phyloP scores from a whole-genome alignment of 2,888 invertebrate genomes.

The Drosophila neonasuta region DNA sequence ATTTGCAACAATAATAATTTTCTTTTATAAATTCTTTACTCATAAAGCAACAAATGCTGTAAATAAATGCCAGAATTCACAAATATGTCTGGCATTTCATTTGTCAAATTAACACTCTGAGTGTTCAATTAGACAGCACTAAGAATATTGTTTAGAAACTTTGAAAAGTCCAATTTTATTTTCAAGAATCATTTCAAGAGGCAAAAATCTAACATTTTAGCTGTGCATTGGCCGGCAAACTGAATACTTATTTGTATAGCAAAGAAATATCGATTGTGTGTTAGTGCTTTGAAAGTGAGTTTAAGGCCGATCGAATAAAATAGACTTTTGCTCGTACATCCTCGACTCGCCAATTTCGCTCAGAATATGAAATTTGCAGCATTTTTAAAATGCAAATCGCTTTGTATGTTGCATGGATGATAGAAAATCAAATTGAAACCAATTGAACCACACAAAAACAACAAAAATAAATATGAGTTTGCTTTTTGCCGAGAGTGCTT shows the following conservation, averaged over 20 bases:
- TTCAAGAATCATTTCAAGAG: not conserved
- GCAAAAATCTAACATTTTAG: not conserved
- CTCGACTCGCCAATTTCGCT: not conserved
- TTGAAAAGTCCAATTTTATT: too few species aligned
- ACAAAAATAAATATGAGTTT: not conserved
- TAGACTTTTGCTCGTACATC: not conserved
- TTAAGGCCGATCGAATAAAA: not conserved
- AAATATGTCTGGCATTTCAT: too few species aligned
- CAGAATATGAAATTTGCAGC: constrained; percentile 2
- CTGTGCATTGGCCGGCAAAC: not conserved
- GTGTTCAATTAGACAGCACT: too few species aligned
- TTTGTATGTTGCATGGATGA: constrained; percentile 2
- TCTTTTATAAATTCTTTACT: too few species aligned
- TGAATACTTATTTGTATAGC: not conserved
- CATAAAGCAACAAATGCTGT: too few species aligned
- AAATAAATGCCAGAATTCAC: too few species aligned
- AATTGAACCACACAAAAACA: not conserved
- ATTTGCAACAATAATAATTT: too few species aligned
- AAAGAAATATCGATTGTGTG: not conserved
- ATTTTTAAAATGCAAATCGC: constrained; percentile 2
- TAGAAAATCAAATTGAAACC: constrained; percentile 2
- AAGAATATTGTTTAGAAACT: too few species aligned
- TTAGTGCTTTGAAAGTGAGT: not conserved
- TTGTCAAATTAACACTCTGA: too few species aligned
- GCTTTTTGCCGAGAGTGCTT: not conserved